Evolutionary conservation across 2,888 invertebrate genomes (phyloP), one percentile per base, ranked within the genome.

Genomic region (Crocallis elinguaria): DNA sequence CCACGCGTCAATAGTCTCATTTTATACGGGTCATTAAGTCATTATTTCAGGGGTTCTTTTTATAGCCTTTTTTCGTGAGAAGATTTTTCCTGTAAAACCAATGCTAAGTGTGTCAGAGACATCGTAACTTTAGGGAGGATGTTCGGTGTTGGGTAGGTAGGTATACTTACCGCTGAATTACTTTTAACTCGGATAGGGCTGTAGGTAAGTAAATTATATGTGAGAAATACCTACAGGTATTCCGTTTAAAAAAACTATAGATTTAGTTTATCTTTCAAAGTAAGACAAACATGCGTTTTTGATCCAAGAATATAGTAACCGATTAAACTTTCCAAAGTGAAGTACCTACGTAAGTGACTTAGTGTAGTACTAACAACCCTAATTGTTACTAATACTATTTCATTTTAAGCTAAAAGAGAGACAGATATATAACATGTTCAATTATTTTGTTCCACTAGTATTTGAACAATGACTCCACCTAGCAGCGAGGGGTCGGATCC

Each of bases 401-500:
- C n/a, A n/a, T n/a, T n/a, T n/a, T n/a, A n/a, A n/a, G n/a, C n/a
- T n/a, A n/a, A n/a, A n/a, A n/a, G n/a, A n/a, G n/a, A n/a, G n/a
- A n/a, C n/a, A n/a, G n/a, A n/a, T n/a, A n/a, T n/a, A n/a, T n/a
- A n/a, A 19, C n/a, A n/a, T 9, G 1, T 1, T 8, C 23, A 23
- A n/a, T n/a, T n/a, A 7, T 29, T 29, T 49, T 45, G 37, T 50
- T 53, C 8, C 53, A 56, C 53, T n/a, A 30, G 5, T 14, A 1
- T 3, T 48, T 23, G 41, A 59, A 45, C 37, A 21, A 90, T 90
- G 89, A 86, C 84, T 48, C 89, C 88, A 12, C 71, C 80, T 7
- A 76, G 63, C 44, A 79, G 73, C 16, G 84, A 82, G 79, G 64
- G 67, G 3, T 50, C 66, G 30, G 83, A 86, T 62, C 80, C 88